These are phyloP conservation scores for Meleagris gallopavo DNA, from an alignment of 2,113 vertebrate genomes.

Conservation along the genomic window DNA sequence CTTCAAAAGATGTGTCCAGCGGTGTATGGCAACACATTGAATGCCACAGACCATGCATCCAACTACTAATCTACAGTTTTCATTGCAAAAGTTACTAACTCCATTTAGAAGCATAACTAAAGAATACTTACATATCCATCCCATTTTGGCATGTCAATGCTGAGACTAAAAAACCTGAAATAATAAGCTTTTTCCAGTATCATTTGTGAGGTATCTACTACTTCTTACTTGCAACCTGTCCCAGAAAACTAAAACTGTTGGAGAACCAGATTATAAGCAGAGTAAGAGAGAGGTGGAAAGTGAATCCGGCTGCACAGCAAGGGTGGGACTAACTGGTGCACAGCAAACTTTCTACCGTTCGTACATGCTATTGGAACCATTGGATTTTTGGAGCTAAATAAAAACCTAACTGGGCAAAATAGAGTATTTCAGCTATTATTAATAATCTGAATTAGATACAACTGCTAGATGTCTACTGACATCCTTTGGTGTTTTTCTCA, in stretches of 20 bases:
- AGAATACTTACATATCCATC: neutral
- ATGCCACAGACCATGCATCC: neutral
- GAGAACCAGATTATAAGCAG: constrained; percentile 53
- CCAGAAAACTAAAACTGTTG: constrained; percentile 25
- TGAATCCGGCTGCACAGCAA: neutral
- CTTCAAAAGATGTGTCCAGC: constrained; percentile 33
- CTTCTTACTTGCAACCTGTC: neutral
- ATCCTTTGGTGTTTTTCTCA: neutral
- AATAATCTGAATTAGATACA: neutral
- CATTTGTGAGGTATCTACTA: neutral
- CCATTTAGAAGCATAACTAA: neutral
- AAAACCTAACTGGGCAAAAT: neutral
- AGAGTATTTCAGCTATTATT: neutral
- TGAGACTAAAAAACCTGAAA: neutral
- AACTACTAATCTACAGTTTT: constrained; percentile 6
- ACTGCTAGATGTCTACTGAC: accelerated
- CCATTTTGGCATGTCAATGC: neutral
- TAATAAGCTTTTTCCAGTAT: neutral
- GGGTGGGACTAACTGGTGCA: neutral
- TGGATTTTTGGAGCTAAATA: neutral
- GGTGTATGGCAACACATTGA: constrained; percentile 14
- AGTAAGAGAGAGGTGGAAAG: neutral
- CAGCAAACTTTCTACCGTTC: neutral
- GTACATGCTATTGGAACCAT: neutral
- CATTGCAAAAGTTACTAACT: neutral